phyloP scores from a whole-genome alignment of 1,140 invertebrate species.

The Drosophila simulans region DNA sequence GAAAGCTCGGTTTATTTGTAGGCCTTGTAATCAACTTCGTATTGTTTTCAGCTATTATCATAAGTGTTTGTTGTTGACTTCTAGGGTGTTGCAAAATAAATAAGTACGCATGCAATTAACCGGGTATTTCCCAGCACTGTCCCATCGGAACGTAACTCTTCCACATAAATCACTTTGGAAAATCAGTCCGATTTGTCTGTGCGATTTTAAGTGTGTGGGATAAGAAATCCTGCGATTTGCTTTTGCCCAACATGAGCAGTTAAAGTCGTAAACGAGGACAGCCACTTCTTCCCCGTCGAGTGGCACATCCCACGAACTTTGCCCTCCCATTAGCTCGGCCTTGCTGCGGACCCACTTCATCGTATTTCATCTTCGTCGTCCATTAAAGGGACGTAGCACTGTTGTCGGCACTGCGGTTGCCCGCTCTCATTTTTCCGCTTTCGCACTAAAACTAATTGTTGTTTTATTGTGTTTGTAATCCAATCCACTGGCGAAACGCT shows the following conservation, averaged over 20 bases:
- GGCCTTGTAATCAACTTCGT: too few species aligned
- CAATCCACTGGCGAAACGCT: slow-evolving; percentile 36
- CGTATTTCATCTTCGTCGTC: slow-evolving; percentile 6
- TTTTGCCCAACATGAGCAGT: slow-evolving; percentile 11
- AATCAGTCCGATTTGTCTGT: too few species aligned
- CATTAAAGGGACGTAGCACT: slow-evolving; percentile 16
- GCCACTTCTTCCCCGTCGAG: slow-evolving; percentile 4
- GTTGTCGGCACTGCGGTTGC: slow-evolving; percentile 12
- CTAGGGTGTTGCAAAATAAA: too few species aligned
- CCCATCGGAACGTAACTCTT: too few species aligned
- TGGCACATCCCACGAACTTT: neutral
- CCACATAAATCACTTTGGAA: too few species aligned
- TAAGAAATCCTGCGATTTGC: neutral
- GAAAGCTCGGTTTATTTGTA: too few species aligned
- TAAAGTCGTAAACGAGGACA: neutral
- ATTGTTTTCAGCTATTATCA: too few species aligned
- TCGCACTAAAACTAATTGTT: slow-evolving; percentile 58
- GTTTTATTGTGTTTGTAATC: slow-evolving; percentile 62
- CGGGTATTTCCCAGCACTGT: too few species aligned
- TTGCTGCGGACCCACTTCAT: neutral
- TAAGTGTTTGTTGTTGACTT: too few species aligned
- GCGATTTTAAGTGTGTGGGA: neutral
- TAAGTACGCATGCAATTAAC: too few species aligned
- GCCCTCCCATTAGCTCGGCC: neutral
- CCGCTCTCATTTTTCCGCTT: slow-evolving; percentile 24